A percentile compares a stretch with the other conserved stretches of the same genome.
Conservation (phyloP, 30 jellyfish, hydroid and myxozoan genomes). For the Mastigias papua region DNA sequence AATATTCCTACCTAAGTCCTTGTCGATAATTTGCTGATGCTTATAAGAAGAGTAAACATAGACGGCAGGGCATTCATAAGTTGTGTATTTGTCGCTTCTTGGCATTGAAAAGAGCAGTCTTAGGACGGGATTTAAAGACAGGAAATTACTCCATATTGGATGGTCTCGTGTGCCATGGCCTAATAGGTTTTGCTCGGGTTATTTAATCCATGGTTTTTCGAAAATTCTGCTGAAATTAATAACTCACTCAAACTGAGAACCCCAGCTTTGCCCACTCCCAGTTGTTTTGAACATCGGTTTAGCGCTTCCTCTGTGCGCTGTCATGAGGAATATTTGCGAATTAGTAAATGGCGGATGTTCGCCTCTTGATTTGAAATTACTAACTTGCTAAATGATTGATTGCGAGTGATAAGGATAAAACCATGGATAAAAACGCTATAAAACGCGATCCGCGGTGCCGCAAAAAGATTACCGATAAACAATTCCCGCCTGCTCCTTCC, state of each 20-base stretch:
- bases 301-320: conserved; percentile 9
- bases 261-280: conserved; percentile 21
- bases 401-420: not conserved
- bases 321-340: conserved; percentile 3
- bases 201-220: no score
- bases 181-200: not conserved
- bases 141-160: not conserved
- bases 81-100: not conserved
- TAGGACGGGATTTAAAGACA: not conserved
- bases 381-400: not conserved
- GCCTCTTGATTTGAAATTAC: not conserved
- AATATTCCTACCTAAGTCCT: conserved; percentile 20
- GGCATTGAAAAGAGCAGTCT: not conserved
- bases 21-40: not conserved
- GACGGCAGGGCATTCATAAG: not conserved
- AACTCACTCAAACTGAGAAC: conserved; percentile 36
- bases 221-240: not conserved
- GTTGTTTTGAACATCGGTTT: conserved; percentile 9
- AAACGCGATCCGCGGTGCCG: no score
- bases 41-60: not conserved
- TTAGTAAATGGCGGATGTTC: not conserved
- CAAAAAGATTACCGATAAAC: no score
- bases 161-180: not conserved
- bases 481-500: no score
- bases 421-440: not conserved